These are phyloP conservation scores for Austrolebias charrua DNA, from an alignment of 2,797 vertebrate species.

Conservation along the genomic window DNA sequence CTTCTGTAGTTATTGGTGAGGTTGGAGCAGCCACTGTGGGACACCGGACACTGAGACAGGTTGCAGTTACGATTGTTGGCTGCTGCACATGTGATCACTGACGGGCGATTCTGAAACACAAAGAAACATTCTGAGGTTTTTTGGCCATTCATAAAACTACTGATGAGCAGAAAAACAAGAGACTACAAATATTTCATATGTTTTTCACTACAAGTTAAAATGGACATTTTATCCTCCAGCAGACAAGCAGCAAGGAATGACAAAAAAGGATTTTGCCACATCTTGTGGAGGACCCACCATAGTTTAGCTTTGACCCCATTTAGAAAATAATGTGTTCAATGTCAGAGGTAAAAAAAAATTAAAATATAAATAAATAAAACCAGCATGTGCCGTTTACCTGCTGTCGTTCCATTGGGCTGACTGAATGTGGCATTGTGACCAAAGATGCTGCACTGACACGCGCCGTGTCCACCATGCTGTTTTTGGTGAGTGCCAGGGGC, in stretches of 20 bases:
- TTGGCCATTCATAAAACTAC: background rate
- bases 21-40: conserved; percentile 87
- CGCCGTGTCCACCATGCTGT: conserved; percentile 84
- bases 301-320: conserved; percentile 25
- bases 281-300: conserved; percentile 10
- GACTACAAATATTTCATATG: conserved; percentile 16
- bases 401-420: conserved; percentile 89
- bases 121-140: conserved; percentile 13
- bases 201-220: conserved; percentile 12
- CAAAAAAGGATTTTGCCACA: background rate
- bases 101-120: conserved; percentile 90
- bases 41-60: conserved; percentile 92
- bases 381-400: conserved; percentile 79
- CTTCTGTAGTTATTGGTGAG: conserved; percentile 86
- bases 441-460: conserved; percentile 64
- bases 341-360: conserved; percentile 1
- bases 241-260: background rate
- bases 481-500: conserved; percentile 97
- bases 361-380: no score
- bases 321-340: background rate
- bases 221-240: conserved; percentile 6
- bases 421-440: conserved; percentile 65
- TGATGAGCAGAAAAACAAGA: background rate
- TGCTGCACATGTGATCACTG: conserved; percentile 95
- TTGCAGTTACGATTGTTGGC: conserved; percentile 96